phyloP scores from a whole-genome alignment of 2,888 invertebrate species.

The Zelleria hepariella region DNA sequence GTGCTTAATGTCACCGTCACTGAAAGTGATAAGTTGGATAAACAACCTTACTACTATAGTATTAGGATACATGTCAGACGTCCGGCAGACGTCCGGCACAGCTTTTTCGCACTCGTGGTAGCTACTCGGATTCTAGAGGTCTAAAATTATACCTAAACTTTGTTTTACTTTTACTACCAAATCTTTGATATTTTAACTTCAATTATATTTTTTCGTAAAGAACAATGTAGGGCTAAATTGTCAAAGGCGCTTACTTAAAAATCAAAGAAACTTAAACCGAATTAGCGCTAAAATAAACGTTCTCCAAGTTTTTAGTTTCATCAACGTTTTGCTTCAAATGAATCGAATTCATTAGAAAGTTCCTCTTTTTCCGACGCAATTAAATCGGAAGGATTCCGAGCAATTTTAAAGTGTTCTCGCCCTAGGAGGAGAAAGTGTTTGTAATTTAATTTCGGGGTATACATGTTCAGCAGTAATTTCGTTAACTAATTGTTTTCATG shows the following conservation, averaged over 20 bases:
- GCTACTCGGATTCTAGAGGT: no score
- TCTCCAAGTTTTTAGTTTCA: neutral
- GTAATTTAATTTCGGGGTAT: constrained; percentile 51
- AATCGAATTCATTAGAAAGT: constrained; percentile 3
- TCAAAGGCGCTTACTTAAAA: neutral
- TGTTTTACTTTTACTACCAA: no score
- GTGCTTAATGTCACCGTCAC: no score
- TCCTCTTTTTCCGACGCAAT: constrained; percentile 1
- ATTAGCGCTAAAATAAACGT: constrained; percentile 1
- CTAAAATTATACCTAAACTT: no score
- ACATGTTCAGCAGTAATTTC: constrained; percentile 58
- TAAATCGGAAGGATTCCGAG: neutral
- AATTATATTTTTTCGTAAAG: neutral
- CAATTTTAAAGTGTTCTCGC: neutral
- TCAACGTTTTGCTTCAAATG: constrained; percentile 1
- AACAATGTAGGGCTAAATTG: neutral
- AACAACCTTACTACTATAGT: no score
- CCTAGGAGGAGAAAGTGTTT: constrained; percentile 23
- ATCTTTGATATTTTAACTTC: neutral
- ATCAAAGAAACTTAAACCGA: constrained; percentile 1
- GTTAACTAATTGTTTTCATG: constrained; percentile 62
- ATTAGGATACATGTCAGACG: no score
- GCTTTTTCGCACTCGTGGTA: no score
- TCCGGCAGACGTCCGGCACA: no score
- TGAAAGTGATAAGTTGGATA: no score